Evolutionary conservation across 2,113 vertebrate genomes (phyloP), one percentile per base, ranked within the genome.

Genomic region (Heterotilapia buettikoferi): DNA sequence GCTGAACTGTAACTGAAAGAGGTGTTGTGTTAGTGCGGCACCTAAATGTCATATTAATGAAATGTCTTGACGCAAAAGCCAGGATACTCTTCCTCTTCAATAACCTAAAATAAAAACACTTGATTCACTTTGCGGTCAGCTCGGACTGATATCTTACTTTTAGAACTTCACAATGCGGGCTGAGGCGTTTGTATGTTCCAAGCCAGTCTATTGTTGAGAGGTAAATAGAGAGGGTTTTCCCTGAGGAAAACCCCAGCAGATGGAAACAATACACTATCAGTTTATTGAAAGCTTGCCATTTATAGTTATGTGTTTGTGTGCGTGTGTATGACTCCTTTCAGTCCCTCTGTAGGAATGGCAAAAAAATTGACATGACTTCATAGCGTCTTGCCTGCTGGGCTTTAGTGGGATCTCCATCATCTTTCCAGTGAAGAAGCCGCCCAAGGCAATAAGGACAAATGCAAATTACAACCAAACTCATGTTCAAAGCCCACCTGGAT

Each of bases 401-500:
- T 85, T 26, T 21, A 8, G 43, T 68, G 21, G 78, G 56, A 91
- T 89, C 80, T 83, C 84, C 63, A 40, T 86, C 38, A 4, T 54
- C 38, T 83, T 79, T 14, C 85, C 71, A 83, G 89, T 1, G 71
- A 63, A 33, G 61, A 81, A 81, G 43, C 16, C 2, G 43, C 86
- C 86, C 3, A 9, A 3, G 85, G 90, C 88, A 6, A 53, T 31
- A 11, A 86, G 50, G 68, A 89, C 80, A 76, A 76, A 88, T 3
- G 50, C 86, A 91, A 93, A 93, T 89, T 90, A 93, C 83, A 92
- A 52, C 57, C 33, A 29, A 11, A 24, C 9, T 86, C 54, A 31
- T 16, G 56, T 80, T 93, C 47, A 90, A 90, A 92, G 63, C 29
- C 31, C 93, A 94, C 88, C 93, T 95, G 93, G 87, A 93, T 86